Conservation (phyloP, 2,113 vertebrate genomes). For the Seriola quinqueradiata region DNA sequence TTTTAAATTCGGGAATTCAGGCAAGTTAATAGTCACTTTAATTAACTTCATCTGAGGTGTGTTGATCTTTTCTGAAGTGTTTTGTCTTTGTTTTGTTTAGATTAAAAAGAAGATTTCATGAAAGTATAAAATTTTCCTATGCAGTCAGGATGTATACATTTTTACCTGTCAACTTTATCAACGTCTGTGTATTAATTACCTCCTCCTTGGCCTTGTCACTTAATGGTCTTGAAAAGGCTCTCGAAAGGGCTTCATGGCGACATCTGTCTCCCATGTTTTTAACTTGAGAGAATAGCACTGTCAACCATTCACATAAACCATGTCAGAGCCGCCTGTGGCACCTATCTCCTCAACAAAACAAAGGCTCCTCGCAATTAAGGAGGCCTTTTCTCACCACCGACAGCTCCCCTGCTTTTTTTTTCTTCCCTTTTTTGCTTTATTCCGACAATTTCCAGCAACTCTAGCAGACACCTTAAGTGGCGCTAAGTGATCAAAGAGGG, state of each 20-base stretch:
- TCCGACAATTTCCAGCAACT: conserved; percentile 79
- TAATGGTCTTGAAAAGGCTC: conserved; percentile 48
- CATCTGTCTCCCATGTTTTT: conserved; percentile 61
- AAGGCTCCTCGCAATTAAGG: conserved; percentile 78
- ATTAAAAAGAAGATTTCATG: background rate
- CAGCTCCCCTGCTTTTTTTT: conserved; percentile 51
- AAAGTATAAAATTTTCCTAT: background rate
- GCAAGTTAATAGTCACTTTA: conserved; percentile 1
- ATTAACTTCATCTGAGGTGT: conserved; percentile 3
- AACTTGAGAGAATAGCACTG: conserved; percentile 69
- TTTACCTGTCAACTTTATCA: conserved; percentile 55
- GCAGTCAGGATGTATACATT: conserved; percentile 42
- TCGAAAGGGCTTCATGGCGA: conserved; percentile 25
- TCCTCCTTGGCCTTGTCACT: conserved; percentile 23
- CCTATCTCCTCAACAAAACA: conserved; percentile 76
- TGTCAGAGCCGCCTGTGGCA: conserved; percentile 62
- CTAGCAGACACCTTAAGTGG: conserved; percentile 85
- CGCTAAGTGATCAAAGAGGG: conserved; percentile 84
- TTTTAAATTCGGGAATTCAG: background rate
- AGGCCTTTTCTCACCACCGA: conserved; percentile 62
- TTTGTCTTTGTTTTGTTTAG: background rate
- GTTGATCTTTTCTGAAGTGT: conserved; percentile 5
- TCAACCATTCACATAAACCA: conserved; percentile 63
- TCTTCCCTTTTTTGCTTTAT: conserved; percentile 50
- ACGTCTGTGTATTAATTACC: conserved; percentile 61